Percentiles rank a stretch among this genome's conserved stretches.
Conservation (phyloP, 2,113 vertebrate genomes). For the Hemiscyllium ocellatum region DNA sequence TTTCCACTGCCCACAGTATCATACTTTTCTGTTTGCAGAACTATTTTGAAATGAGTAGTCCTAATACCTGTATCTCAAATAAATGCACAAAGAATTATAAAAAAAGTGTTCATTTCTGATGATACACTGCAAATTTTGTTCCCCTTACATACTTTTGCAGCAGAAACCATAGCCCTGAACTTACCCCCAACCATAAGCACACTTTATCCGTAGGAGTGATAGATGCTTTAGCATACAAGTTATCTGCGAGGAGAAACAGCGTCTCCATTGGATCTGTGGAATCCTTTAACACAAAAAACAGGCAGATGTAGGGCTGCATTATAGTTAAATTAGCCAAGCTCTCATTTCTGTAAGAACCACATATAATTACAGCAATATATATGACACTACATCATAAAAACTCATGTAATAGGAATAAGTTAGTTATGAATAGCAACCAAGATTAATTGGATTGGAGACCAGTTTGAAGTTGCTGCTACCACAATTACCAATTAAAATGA, state of each 20-base stretch:
- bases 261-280: constrained; percentile 85
- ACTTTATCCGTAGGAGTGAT: constrained; percentile 95
- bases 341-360: background rate
- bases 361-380: background rate
- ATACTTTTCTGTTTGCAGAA: background rate
- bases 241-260: constrained; percentile 90
- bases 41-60: background rate
- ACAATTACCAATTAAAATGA: background rate
- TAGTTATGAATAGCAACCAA: background rate
- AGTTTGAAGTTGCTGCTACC: background rate
- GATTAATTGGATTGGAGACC: background rate
- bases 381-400: background rate
- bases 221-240: constrained; percentile 90
- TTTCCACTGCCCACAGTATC: background rate
- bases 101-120: background rate
- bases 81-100: background rate
- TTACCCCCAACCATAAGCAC: constrained; percentile 96
- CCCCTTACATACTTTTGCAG: background rate
- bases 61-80: background rate
- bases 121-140: background rate
- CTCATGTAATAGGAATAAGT: background rate
- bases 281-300: constrained; percentile 60
- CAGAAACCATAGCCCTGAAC: constrained; percentile 46
- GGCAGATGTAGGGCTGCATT: constrained; percentile 38
- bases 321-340: background rate